Percentiles rank a stretch among this genome's conserved stretches.
Conservation (phyloP, 2,888 invertebrate genomes). For the Ferrisia virgata region DNA sequence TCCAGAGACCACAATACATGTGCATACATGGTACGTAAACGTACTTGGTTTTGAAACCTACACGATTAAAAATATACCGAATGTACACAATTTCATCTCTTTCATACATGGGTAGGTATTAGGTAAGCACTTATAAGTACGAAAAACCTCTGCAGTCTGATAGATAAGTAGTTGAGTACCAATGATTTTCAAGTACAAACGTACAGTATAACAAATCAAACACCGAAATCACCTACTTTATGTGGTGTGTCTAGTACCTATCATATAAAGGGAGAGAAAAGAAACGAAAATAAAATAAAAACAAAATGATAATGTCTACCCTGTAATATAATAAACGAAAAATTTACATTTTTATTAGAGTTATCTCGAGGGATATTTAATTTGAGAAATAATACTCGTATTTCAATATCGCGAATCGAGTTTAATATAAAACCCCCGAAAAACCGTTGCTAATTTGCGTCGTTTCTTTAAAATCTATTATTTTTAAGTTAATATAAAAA, state of each 20-base stretch:
- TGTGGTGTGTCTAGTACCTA: too few relatives aligned
- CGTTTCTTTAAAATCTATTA: background rate
- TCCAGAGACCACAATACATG: too few relatives aligned
- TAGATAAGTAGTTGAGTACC: too few relatives aligned
- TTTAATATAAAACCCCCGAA: background rate
- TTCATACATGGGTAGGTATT: too few relatives aligned
- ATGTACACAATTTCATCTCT: too few relatives aligned
- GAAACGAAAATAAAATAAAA: background rate
- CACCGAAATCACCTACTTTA: background rate
- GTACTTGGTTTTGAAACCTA: too few relatives aligned
- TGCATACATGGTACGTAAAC: too few relatives aligned
- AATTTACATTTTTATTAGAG: conserved; percentile 12
- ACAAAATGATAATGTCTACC: background rate
- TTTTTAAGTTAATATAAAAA: background rate
- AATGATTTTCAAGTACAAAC: background rate
- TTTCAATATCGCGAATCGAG: conserved; percentile 9
- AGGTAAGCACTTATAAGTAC: too few relatives aligned
- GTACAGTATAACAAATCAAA: background rate
- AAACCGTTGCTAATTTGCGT: conserved; percentile 6
- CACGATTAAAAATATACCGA: too few relatives aligned
- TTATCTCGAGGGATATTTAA: background rate
- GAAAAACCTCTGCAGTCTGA: too few relatives aligned
- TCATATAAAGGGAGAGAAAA: background rate
- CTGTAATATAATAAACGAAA: background rate
- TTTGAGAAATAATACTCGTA: conserved; percentile 5